Percentiles rank a stretch among this genome's conserved stretches.
Conservation (phyloP, 2,888 invertebrate species). For the Bedellia somnulentella region DNA sequence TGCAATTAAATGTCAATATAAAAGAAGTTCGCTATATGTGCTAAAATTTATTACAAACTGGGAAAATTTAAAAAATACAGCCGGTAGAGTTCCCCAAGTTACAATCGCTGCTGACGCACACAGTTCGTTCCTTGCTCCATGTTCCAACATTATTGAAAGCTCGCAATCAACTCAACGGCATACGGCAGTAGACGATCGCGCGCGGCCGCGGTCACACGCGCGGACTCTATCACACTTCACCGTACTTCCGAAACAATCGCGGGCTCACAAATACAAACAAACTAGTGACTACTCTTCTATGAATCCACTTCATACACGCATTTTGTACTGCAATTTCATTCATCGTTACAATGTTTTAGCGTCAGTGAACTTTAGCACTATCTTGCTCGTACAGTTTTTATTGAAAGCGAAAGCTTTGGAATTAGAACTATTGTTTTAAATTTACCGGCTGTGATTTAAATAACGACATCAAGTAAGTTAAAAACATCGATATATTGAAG, state of each 20-base stretch:
- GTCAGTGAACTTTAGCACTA: slow-evolving; percentile 32
- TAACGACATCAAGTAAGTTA: not conserved
- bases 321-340: not conserved
- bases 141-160: too few relatives aligned
- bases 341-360: slow-evolving; percentile 23
- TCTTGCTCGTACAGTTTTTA: slow-evolving; percentile 28
- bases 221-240: slow-evolving; percentile 17
- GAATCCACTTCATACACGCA: not conserved
- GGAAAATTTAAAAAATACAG: slow-evolving; percentile 22
- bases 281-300: not conserved
- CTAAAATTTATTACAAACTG: slow-evolving; percentile 41
- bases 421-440: slow-evolving; percentile 31
- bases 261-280: slow-evolving; percentile 2
- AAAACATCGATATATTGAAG: not conserved
- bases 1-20: slow-evolving; percentile 32
- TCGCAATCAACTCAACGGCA: slow-evolving; percentile 21
- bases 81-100: not conserved
- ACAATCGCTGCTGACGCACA: slow-evolving; percentile 10
- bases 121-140: slow-evolving; percentile 30
- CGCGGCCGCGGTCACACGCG: slow-evolving; percentile 38
- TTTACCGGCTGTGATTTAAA: not conserved
- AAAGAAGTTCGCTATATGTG: slow-evolving; percentile 36
- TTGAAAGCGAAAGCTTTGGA: slow-evolving; percentile 40
- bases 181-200: slow-evolving; percentile 27
- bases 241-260: slow-evolving; percentile 30